Evolutionary conservation across 2,888 invertebrate genomes (phyloP), one percentile per base, ranked within the genome.

Genomic region (Pollenia amentaria): DNA sequence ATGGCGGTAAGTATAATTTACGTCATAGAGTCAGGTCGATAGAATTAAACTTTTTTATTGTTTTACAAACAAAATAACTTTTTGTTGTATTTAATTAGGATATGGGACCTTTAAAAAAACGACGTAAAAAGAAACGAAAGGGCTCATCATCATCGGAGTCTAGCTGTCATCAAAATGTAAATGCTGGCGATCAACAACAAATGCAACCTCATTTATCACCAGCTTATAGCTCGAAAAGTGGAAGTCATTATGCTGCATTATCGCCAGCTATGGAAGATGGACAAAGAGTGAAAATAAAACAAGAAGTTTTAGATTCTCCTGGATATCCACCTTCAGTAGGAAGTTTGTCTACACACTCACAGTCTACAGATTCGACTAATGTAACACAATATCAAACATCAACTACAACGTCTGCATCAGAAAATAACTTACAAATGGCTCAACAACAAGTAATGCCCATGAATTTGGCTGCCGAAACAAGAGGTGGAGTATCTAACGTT

Each of bases 81-180:
- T 14, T 29, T 51, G 12, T 18, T 38, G 1, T 55, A 53, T 16
- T 67, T 65, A 44, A 16, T 44, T 57, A 93, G 93, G 93, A 93
- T 79, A 91, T 92, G 87, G 93, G 93, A 46, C 92, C 93, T 2
- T 86, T 93, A 18, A 93, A 93, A 87, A 93, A 93, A 81, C 91
- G 93, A 9, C 92, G 93, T 76, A 93, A 93, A 90, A 93, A 93
- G 89, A 93, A 93, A 85, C 92, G 93, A 75, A 92, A 93, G 87
- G 92, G 93, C 1, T 93, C 93, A 6, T 92, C 92, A 40, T 93
- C 93, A 8, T 93, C 93, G 1, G 93, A 93, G 82, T 93, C 93
- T 6, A 91, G 91, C 57, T 91, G 90, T 81, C 90, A 91, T 84
- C 92, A 91, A 84, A 87, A 64, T 48, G 10, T 62, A 62, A 62